Conservation (phyloP, 2,888 invertebrate genomes). For the Cremastinae sp. region DNA sequence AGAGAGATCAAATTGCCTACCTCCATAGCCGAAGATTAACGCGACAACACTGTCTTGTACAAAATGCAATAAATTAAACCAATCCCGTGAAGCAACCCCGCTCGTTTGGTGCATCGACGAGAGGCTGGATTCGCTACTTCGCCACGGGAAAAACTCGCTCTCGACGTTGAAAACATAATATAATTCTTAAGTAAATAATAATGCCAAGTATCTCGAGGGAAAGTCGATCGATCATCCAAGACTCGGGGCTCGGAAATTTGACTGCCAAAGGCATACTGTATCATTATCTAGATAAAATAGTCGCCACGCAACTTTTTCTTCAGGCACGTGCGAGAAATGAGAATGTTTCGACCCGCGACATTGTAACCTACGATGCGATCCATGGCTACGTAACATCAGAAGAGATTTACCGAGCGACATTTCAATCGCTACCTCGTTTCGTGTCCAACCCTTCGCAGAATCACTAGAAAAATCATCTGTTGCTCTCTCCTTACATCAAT, state of each 20-base stretch:
- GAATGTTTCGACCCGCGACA: no score
- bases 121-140: constrained; percentile 60
- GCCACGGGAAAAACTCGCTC: constrained; percentile 18
- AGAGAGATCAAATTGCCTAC: constrained; percentile 65
- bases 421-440: no score
- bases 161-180: not conserved
- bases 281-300: constrained; percentile 5
- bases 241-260: constrained; percentile 15
- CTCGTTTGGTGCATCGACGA: not conserved
- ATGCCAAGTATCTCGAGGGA: constrained; percentile 7
- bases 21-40: constrained; percentile 63
- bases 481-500: no score
- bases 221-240: not conserved
- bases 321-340: no score
- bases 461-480: no score
- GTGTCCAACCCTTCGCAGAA: no score
- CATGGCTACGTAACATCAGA: no score
- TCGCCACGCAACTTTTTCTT: not conserved
- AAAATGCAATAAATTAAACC: constrained; percentile 60
- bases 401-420: no score
- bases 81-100: not conserved
- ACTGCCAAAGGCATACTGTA: constrained; percentile 62
- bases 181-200: no score
- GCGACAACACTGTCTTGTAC: constrained; percentile 15
- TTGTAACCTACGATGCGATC: no score